phyloP scores from a whole-genome alignment of 1,140 invertebrate species.

The Calliphora vicina region DNA sequence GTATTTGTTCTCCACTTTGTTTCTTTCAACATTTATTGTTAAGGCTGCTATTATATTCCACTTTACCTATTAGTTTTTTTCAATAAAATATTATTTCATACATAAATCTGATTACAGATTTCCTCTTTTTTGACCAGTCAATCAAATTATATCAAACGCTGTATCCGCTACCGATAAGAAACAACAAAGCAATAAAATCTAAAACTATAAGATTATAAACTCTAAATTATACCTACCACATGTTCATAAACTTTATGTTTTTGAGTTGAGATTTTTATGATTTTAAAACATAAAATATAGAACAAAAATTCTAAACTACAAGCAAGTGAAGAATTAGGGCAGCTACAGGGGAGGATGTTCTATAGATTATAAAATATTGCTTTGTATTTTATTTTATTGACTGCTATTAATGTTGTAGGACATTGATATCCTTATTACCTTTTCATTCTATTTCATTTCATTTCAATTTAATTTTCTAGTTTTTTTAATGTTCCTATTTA shows the following conservation, averaged over 20 bases:
- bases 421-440: conserved; percentile 18
- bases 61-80: too few species aligned
- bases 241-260: conserved; percentile 1
- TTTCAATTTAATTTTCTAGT: background rate
- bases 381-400: conserved; percentile 32
- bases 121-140: conserved; percentile 43
- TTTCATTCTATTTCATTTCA: background rate
- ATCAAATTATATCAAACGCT: conserved; percentile 58
- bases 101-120: conserved; percentile 17
- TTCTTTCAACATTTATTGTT: too few species aligned
- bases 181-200: conserved; percentile 1
- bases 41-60: too few species aligned
- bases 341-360: conserved; percentile 14
- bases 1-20: too few species aligned
- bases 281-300: conserved; percentile 24
- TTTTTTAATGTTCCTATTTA: background rate
- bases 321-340: conserved; percentile 22
- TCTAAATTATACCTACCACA: background rate
- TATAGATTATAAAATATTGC: background rate
- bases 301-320: background rate
- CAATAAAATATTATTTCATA: too few species aligned
- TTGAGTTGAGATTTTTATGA: background rate
- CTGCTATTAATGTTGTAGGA: background rate
- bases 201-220: background rate
- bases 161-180: conserved; percentile 47